Conservation (phyloP, 2,797 vertebrate genomes). For the Enteromius unitaeniatus region DNA sequence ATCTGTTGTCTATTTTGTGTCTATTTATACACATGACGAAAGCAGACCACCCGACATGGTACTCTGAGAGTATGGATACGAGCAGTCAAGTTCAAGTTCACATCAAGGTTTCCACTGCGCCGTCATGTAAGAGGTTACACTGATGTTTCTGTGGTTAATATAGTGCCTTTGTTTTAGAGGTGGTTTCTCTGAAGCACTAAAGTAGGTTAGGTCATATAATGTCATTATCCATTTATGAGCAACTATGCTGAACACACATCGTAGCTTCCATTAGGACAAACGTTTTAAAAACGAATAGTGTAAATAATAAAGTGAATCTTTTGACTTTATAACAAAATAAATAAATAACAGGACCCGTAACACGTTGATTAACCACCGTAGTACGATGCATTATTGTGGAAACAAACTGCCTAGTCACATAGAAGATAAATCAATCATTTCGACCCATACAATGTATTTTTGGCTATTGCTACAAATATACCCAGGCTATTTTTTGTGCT, state of each 20-base stretch:
- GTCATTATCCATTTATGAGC: constrained; percentile 37
- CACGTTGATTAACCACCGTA: background rate
- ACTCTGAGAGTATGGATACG: constrained; percentile 12
- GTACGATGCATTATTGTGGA: too few relatives aligned
- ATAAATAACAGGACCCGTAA: background rate
- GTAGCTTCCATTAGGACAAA: background rate
- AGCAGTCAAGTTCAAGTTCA: constrained; percentile 29
- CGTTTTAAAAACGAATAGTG: background rate
- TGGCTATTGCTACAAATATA: too few relatives aligned
- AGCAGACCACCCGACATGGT: constrained; percentile 39
- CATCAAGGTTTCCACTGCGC: constrained; percentile 1
- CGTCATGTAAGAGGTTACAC: background rate
- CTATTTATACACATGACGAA: constrained; percentile 50
- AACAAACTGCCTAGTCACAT: too few relatives aligned
- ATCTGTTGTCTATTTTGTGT: constrained; percentile 36
- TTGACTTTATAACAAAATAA: background rate
- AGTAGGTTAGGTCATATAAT: constrained; percentile 19
- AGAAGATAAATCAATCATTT: too few relatives aligned
- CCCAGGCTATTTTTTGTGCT: too few relatives aligned
- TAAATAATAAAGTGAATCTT: background rate
- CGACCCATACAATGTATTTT: too few relatives aligned
- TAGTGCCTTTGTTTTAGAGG: background rate
- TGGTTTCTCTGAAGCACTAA: constrained; percentile 7
- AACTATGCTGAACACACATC: constrained; percentile 3
- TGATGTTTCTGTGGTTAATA: background rate